Evolutionary conservation across 2,888 invertebrate species (phyloP), one percentile per base, ranked within the genome.

Genomic region (Tiliacea aurago): DNA sequence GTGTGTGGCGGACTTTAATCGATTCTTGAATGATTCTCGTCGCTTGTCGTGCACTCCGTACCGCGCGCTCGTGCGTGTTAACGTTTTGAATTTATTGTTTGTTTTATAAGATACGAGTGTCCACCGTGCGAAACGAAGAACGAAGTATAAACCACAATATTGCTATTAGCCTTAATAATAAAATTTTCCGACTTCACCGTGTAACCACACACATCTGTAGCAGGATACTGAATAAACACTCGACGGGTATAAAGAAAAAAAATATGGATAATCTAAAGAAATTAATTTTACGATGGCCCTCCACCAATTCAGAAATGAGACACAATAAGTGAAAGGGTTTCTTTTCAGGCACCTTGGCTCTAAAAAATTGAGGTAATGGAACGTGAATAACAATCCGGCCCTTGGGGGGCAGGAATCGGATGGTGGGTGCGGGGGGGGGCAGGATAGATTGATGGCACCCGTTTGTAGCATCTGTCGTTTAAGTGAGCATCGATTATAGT

Each of bases 291-390:
- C 89, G 93, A 91, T 92, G 91, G 92, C 89, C 91, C 90, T 92
- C 88, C 84, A 90, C 91, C 92, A 90, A 92, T 95, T 95, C 94
- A 93, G 90, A 89, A 92, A 92, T 92, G 93, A 94, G 93, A 93
- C 93, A 94, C 94, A 95, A 95, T 95, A 94, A 95, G 93, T 92
- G 91, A 94, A 95, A 95, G 95, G 95, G 95, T 95, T 94, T 90
- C 94, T 93, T 94, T 94, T 93, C 93, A 94, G 93, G 90, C 93
- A 94, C 92, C 93, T 94, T 91, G 91, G 90, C 90, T 93, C 94
- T 94, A 95, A 96, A 96, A 95, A 96, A 96, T 93, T 95, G 95
- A 95, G 94, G 95, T 95, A 95, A 95, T 96, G 95, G 95, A 94
- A 95, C 94, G 95, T 94, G 95, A 95, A 96, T 96, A 95, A 95